Conservation (phyloP, 2,888 invertebrate species). For the Lysandra bellargus region DNA sequence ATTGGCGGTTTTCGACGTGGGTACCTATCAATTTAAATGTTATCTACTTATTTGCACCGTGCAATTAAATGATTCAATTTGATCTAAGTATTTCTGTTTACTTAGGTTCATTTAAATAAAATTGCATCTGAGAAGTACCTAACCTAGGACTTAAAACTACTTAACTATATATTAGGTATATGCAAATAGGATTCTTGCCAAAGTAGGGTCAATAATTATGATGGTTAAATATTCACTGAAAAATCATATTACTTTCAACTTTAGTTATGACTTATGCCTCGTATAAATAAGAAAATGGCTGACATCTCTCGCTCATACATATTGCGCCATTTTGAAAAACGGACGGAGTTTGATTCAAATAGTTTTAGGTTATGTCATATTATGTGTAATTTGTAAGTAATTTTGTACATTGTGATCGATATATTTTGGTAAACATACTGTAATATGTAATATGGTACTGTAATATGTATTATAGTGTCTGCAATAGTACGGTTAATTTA, state of each 20-base stretch:
- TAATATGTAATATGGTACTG: slow-evolving; percentile 16
- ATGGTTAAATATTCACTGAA: slow-evolving; percentile 32
- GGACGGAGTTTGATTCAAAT: neutral
- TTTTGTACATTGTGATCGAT: slow-evolving; percentile 30
- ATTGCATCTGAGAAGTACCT: too few relatives aligned
- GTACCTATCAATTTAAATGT: neutral
- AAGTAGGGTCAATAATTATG: slow-evolving; percentile 46
- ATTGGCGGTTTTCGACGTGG: neutral
- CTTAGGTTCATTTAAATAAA: too few relatives aligned
- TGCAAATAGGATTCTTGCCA: slow-evolving; percentile 64
- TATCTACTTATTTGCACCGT: too few relatives aligned
- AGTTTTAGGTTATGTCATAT: slow-evolving; percentile 19
- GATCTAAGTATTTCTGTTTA: too few relatives aligned
- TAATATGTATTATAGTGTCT: slow-evolving; percentile 25
- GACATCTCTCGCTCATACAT: slow-evolving; percentile 24
- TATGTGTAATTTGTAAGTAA: slow-evolving; percentile 30
- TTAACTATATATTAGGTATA: too few relatives aligned
- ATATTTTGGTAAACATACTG: slow-evolving; percentile 22
- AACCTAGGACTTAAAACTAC: too few relatives aligned
- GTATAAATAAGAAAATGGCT: neutral
- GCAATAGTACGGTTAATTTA: slow-evolving; percentile 25
- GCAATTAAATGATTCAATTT: too few relatives aligned
- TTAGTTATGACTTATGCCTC: neutral
- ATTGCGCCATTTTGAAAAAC: neutral
- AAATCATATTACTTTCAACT: neutral